Base-by-base conservation (phyloP, 2,888 invertebrate genomes). In the Epsilonema sp. region DNA sequence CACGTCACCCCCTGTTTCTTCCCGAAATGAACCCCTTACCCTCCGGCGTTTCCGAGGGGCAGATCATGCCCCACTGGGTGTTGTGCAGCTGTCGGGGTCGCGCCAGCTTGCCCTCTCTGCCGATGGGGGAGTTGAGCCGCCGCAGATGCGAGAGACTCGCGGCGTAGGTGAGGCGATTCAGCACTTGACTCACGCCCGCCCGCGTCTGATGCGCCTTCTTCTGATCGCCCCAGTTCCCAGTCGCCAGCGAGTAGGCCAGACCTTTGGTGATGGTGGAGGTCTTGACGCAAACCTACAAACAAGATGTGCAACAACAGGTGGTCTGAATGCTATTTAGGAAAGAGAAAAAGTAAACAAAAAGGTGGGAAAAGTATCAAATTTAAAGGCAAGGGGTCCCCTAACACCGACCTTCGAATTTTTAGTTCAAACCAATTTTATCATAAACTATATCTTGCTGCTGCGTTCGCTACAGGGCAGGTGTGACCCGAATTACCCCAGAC, bases 141-240 rank as follows among this genome's bases (percentile, higher is more conserved):
- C 97, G 74, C 60, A 99, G 78, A 77, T 99, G 97, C 8, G 94
- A 94, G 52, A 99, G 71, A 0, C 97, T 97, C 0, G 97, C 97
- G 2, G 92, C 94, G 72, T 92, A 99, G 0, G 97, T 99, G 54
- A 99, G 71, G 56, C 97, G 75, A 67, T 99, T 99, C 68, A 99
- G 80, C 69, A 97, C 94, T 75, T 90, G 85, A 42, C 87, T 86
- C 24, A 90, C 90, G 42, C 90, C 90, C 56, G 89, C 89, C 69
- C 90, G 74, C 22, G 87, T 92, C 70, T 90, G 89, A 77, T 97
- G 94, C 48, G 97, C 97, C 67, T 97, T 99, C 69, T 97, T 99
- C 70, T 99, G 97, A 67, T 99, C 97, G 42, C 97, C 97, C 97
- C 97, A 99, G 69, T 99, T 99, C 36, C 97, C 97, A 26, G 97